Evolutionary conservation across 2,113 vertebrate genomes (phyloP).

Genomic region (Centrocercus urophasianus): DNA sequence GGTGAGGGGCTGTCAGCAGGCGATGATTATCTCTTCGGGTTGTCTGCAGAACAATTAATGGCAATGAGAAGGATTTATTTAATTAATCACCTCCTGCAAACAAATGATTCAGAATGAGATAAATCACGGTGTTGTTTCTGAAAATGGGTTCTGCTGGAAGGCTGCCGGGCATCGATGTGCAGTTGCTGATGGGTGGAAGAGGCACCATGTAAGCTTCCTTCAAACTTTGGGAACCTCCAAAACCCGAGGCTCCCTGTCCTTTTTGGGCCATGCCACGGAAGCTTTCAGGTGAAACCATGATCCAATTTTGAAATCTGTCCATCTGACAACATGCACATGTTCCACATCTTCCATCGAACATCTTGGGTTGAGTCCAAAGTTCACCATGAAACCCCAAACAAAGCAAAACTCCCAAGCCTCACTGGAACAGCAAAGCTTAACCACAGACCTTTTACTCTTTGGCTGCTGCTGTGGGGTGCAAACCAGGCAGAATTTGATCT

Average conservation of each 20-base stretch:
- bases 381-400: neutral
- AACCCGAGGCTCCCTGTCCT: too few relatives aligned
- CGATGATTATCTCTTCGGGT: constrained; percentile 67
- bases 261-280: neutral
- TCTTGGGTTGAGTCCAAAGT: neutral
- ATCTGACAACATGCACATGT: neutral
- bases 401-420: neutral
- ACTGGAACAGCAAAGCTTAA: neutral
- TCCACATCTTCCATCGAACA: neutral
- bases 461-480: neutral
- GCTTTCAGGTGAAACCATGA: neutral
- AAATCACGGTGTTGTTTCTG: neutral
- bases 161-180: neutral
- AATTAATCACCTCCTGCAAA: constrained; percentile 71
- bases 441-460: neutral
- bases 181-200: neutral
- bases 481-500: neutral
- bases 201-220: neutral
- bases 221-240: neutral
- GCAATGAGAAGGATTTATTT: constrained; percentile 38
- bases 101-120: constrained; percentile 17
- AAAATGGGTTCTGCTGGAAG: neutral
- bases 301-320: neutral
- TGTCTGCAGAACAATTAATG: constrained; percentile 47
- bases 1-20: constrained; percentile 58